phyloP scores from a whole-genome alignment of 2,797 vertebrate genomes.

The Notamacropus eugenii region DNA sequence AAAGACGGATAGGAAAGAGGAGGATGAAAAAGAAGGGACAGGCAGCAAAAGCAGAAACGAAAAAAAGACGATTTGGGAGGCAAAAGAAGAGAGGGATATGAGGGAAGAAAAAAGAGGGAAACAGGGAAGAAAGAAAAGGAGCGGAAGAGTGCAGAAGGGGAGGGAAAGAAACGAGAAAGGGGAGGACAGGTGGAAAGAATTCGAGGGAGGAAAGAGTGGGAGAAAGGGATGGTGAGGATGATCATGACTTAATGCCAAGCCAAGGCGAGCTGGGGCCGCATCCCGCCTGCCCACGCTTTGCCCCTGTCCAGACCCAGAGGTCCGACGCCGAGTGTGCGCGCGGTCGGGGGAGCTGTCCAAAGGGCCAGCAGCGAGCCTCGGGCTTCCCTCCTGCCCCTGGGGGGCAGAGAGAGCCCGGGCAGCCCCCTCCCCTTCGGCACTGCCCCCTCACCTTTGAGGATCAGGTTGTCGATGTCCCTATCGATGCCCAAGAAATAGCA shows the following conservation, averaged over 20 bases:
- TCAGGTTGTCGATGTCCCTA: constrained; percentile 90
- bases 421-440: constrained; percentile 85
- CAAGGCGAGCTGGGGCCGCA: neutral
- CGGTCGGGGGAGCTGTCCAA: neutral
- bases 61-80: neutral
- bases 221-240: neutral
- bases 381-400: neutral
- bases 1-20: neutral
- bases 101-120: too few relatives aligned
- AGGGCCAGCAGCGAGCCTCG: constrained; percentile 24
- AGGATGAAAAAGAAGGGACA: neutral
- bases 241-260: neutral
- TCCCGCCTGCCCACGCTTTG: neutral
- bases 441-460: constrained; percentile 87
- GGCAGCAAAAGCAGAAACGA: neutral
- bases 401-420: neutral
- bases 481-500: constrained; percentile 90
- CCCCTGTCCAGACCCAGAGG: neutral
- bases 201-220: constrained; percentile 1
- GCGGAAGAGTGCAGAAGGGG: neutral
- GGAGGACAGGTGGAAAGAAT: neutral
- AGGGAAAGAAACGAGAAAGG: neutral
- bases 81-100: neutral
- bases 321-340: neutral
- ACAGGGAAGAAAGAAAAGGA: neutral